Evolutionary conservation across 2,797 vertebrate species (phyloP).

Genomic region (Rhyacichthys aspro): DNA sequence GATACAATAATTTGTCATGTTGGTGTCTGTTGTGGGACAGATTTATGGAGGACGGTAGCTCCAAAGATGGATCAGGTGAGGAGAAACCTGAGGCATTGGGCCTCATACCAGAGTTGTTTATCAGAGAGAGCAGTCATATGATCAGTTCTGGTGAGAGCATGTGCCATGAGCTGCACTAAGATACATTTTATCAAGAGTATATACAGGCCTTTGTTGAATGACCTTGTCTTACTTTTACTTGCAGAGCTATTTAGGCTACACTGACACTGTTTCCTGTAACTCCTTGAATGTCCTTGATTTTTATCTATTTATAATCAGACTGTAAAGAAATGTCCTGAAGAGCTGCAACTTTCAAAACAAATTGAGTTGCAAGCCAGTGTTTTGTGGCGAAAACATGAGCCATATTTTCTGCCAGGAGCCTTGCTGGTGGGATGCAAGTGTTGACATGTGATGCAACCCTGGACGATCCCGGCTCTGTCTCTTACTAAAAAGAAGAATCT

Average conservation of each 20-base stretch:
- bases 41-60: slow-evolving; percentile 59
- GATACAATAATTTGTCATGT: slow-evolving; percentile 53
- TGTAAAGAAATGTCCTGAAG: slow-evolving; percentile 16
- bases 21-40: slow-evolving; percentile 40
- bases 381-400: slow-evolving; percentile 35
- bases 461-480: slow-evolving; percentile 51
- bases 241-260: slow-evolving; percentile 22
- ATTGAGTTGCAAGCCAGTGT: slow-evolving; percentile 32
- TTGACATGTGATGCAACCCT: slow-evolving; percentile 72
- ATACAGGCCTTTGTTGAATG: slow-evolving; percentile 9
- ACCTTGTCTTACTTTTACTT: slow-evolving; percentile 10
- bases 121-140: slow-evolving; percentile 31
- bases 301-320: slow-evolving; percentile 12
- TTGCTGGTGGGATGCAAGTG: slow-evolving; percentile 59
- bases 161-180: neutral
- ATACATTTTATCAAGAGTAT: neutral
- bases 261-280: slow-evolving; percentile 3
- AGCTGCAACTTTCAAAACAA: slow-evolving; percentile 31
- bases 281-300: neutral
- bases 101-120: slow-evolving; percentile 45
- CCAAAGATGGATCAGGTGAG: slow-evolving; percentile 55
- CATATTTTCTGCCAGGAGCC: slow-evolving; percentile 41
- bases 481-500: slow-evolving; percentile 62
- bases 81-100: slow-evolving; percentile 35
- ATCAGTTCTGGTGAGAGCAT: neutral